These are phyloP conservation scores for Poecilus cupreus DNA, from an alignment of 2,888 invertebrate genomes.

Conservation along the genomic window DNA sequence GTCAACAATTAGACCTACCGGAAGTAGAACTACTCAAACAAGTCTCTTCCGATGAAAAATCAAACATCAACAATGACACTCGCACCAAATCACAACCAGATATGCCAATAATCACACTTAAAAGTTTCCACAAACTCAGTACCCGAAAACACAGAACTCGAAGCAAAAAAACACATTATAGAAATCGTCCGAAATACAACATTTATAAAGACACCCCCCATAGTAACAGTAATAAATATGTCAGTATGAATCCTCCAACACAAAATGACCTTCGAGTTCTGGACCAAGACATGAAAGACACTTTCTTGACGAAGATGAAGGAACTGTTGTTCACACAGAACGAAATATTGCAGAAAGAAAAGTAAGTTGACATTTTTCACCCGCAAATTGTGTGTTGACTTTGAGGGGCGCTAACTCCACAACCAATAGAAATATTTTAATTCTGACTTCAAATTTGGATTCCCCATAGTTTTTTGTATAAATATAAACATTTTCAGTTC, in stretches of 20 bases:
- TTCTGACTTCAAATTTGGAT: too few relatives aligned
- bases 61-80: not conserved
- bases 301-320: conserved; percentile 76
- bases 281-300: conserved; percentile 72
- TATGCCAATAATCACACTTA: conserved; percentile 23
- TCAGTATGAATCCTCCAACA: not conserved
- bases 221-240: conserved; percentile 47
- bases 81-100: not conserved
- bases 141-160: not conserved
- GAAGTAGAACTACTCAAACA: not conserved
- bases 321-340: conserved; percentile 75
- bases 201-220: conserved; percentile 5
- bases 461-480: too few relatives aligned
- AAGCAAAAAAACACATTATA: not conserved
- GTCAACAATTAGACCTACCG: not conserved
- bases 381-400: too few relatives aligned
- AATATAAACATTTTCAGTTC: too few relatives aligned
- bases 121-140: not conserved
- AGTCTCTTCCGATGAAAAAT: not conserved
- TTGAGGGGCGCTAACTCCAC: too few relatives aligned
- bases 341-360: conserved; percentile 77
- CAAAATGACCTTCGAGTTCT: conserved; percentile 59
- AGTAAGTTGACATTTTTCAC: conserved; percentile 71
- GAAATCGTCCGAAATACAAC: not conserved
- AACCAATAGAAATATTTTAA: too few relatives aligned